These are phyloP conservation scores for Tragelaphus eurycerus DNA, from an alignment of 2,797 vertebrate species.

Conservation along the genomic window DNA sequence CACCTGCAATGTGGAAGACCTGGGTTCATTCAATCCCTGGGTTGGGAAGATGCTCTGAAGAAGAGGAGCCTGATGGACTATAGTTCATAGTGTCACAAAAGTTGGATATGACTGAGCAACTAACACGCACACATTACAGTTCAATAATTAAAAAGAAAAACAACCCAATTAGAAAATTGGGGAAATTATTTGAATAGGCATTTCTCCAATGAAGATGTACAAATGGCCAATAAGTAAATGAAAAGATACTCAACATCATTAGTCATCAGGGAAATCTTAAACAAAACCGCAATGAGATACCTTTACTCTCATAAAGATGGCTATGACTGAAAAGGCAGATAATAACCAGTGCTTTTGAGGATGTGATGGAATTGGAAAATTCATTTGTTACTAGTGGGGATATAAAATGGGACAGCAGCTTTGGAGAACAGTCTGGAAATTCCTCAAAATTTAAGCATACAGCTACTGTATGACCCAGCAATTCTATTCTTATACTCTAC, in stretches of 20 bases:
- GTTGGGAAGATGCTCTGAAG: not conserved
- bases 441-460: not conserved
- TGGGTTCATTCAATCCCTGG: not conserved
- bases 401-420: not conserved
- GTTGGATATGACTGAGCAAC: fast-evolving
- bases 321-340: not conserved
- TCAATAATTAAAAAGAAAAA: not conserved
- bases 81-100: not conserved
- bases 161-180: not conserved
- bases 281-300: not conserved
- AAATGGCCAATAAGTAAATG: not conserved
- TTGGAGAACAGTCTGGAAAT: not conserved
- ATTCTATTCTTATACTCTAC: not conserved
- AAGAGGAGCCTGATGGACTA: not conserved
- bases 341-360: not conserved
- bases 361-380: not conserved
- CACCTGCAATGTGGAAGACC: not conserved
- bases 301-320: not conserved
- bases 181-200: not conserved
- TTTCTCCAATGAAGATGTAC: not conserved
- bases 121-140: not conserved
- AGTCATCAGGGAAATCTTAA: not conserved
- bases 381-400: not conserved
- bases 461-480: not conserved
- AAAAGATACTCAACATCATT: not conserved